phyloP scores from a whole-genome alignment of 2,113 vertebrate genomes.

The Callopanchax toddi region DNA sequence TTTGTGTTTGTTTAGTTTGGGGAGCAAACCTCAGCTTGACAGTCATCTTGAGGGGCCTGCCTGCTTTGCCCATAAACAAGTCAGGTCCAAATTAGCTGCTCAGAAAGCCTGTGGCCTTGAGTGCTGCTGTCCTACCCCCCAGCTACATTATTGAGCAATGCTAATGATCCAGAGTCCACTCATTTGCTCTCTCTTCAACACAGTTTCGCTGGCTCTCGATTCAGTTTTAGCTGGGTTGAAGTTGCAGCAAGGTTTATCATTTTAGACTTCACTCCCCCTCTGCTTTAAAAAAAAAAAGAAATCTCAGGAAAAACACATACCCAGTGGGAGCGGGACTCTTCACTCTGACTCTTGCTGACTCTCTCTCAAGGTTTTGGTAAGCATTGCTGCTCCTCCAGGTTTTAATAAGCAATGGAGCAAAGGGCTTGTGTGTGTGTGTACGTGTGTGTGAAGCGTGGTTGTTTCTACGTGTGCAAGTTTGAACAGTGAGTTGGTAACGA shows the following conservation, averaged over 20 bases:
- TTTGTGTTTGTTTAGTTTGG: conserved; percentile 69
- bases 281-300: conserved; percentile 28
- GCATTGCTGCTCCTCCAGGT: conserved; percentile 71
- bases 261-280: conserved; percentile 55
- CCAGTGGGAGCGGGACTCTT: conserved; percentile 68
- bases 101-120: conserved; percentile 79
- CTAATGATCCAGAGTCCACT: conserved; percentile 77
- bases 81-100: conserved; percentile 75
- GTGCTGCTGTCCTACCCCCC: conserved; percentile 75
- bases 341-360: conserved; percentile 66
- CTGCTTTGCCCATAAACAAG: conserved; percentile 64
- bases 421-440: conserved; percentile 36
- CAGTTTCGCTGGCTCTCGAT: conserved; percentile 57
- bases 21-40: conserved; percentile 63
- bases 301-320: conserved; percentile 22
- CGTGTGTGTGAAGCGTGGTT: conserved; percentile 34
- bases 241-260: conserved; percentile 58
- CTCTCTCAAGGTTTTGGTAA: conserved; percentile 73
- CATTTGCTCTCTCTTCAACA: conserved; percentile 77
- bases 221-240: conserved; percentile 52
- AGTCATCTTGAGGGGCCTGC: conserved; percentile 69
- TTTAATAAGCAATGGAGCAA: conserved; percentile 77
- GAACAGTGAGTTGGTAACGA: conserved; percentile 70
- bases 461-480: conserved; percentile 59
- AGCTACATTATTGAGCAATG: conserved; percentile 83